A percentile compares a stretch with the other conserved stretches of the same genome.
phyloP scores from a whole-genome alignment of 2,113 vertebrate genomes.

The Poeciliopsis turrubarensis region DNA sequence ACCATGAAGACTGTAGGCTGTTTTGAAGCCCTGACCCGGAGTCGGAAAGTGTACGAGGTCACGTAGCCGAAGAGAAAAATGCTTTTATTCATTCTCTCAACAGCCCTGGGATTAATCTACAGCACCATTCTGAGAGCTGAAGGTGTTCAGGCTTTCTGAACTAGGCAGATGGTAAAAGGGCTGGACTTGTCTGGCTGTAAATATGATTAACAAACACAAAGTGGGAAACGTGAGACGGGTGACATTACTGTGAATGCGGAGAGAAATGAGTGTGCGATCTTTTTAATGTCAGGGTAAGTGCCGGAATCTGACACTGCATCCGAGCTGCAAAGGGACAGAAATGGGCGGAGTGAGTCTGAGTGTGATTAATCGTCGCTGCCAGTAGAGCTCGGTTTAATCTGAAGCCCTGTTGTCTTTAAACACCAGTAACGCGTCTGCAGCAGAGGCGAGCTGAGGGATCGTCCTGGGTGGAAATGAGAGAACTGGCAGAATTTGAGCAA shows the following conservation, averaged over 20 bases:
- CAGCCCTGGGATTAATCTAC: slow-evolving; percentile 7
- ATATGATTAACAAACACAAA: slow-evolving; percentile 41
- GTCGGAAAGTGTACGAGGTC: slow-evolving; percentile 20
- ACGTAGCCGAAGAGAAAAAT: slow-evolving; percentile 1
- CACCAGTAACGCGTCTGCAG: slow-evolving; percentile 2
- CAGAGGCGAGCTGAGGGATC: slow-evolving; percentile 19
- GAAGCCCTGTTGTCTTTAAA: slow-evolving; percentile 1
- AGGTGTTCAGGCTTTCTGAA: neutral
- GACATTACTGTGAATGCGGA: slow-evolving; percentile 24
- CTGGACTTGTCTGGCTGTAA: slow-evolving; percentile 37
- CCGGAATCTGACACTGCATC: slow-evolving; percentile 35
- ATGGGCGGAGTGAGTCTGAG: neutral
- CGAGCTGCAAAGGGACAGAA: slow-evolving; percentile 15
- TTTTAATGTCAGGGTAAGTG: slow-evolving; percentile 40
- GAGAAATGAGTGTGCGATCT: slow-evolving; percentile 44
- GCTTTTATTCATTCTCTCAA: neutral
- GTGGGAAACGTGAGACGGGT: slow-evolving; percentile 36
- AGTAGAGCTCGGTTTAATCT: neutral
- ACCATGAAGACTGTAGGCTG: slow-evolving; percentile 40
- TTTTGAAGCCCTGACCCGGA: slow-evolving; percentile 42
- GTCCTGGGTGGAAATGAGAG: slow-evolving; percentile 23
- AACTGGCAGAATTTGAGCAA: slow-evolving; percentile 9
- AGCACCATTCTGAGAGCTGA: neutral
- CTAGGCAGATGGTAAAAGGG: slow-evolving; percentile 12
- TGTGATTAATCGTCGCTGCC: slow-evolving; percentile 19